Conservation (phyloP, 1,140 invertebrate species). For the Hesperophylax magnus region DNA sequence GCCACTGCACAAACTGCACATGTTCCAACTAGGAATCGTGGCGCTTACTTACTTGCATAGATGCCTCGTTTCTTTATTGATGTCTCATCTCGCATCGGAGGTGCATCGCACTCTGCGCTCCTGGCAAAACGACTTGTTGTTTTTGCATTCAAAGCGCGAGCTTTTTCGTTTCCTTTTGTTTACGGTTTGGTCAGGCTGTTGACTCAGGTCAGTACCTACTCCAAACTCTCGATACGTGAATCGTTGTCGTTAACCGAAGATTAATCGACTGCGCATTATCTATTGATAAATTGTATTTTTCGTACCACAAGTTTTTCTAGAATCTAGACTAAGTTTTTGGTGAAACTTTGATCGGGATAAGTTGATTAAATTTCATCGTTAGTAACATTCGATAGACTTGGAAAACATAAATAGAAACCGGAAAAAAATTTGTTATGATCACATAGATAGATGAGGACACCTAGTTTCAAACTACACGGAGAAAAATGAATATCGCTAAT, state of each 20-base stretch:
- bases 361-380: too few relatives aligned
- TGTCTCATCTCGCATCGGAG: neutral
- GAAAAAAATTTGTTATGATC: too few relatives aligned
- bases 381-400: too few relatives aligned
- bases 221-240: slow-evolving; percentile 7
- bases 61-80: neutral
- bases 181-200: neutral
- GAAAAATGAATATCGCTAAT: too few relatives aligned
- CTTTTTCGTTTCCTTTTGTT: neutral
- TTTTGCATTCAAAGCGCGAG: slow-evolving; percentile 15
- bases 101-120: neutral
- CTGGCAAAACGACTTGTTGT: neutral
- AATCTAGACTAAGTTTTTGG: too few relatives aligned
- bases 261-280: neutral
- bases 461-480: too few relatives aligned
- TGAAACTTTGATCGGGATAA: too few relatives aligned
- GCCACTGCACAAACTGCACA: neutral
- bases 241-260: neutral
- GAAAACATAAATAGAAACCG: too few relatives aligned
- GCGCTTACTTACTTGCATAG: neutral
- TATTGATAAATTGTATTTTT: neutral
- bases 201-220: neutral
- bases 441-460: too few relatives aligned
- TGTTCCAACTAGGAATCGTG: neutral
- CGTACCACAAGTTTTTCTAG: too few relatives aligned